phyloP scores from a whole-genome alignment of 2,113 vertebrate species.

The Orcinus orca region DNA sequence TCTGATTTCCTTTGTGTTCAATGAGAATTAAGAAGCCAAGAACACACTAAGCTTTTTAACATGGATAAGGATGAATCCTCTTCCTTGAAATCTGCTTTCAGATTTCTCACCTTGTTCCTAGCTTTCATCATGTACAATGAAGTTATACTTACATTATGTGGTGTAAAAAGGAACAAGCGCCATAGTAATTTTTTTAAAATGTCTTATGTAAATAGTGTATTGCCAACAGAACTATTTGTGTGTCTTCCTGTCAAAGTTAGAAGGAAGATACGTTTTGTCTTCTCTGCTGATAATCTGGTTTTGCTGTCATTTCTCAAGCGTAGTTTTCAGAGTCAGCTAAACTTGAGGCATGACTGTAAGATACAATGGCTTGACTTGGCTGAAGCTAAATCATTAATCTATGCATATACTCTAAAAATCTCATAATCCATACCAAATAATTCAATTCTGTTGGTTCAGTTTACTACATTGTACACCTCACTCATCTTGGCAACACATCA shows the following conservation, averaged over 20 bases:
- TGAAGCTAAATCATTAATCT: neutral
- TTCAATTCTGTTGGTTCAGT: neutral
- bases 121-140: neutral
- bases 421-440: neutral
- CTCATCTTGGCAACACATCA: neutral
- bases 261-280: neutral
- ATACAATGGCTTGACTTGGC: neutral
- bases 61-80: neutral
- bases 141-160: neutral
- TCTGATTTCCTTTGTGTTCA: neutral
- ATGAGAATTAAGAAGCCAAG: conserved; percentile 22
- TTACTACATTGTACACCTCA: neutral
- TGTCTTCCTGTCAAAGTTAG: neutral
- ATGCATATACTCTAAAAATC: neutral
- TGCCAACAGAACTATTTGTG: neutral
- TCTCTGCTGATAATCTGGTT: neutral
- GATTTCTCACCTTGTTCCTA: neutral
- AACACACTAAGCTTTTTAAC: neutral
- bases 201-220: neutral
- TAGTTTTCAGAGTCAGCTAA: neutral
- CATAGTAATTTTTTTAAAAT: neutral
- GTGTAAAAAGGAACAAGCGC: neutral
- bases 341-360: neutral
- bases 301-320: neutral
- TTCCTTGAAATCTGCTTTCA: neutral